Conservation (phyloP, 2,888 invertebrate genomes). For the Graphium colonna region DNA sequence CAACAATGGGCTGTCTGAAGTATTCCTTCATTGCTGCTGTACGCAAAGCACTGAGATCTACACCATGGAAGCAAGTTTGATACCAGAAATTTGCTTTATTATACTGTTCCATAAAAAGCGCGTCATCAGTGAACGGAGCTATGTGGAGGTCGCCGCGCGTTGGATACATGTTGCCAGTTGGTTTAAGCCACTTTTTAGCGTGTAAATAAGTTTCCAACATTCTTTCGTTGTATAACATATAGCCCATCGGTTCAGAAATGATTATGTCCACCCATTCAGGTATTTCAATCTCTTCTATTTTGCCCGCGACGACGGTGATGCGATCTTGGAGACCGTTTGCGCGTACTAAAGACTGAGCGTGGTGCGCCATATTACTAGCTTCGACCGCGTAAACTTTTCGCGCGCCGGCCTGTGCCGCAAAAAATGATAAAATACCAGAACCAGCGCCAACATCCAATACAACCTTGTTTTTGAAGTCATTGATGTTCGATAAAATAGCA, state of each 20-base stretch:
- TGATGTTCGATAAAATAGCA: conserved; percentile 95
- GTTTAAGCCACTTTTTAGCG: conserved; percentile 98
- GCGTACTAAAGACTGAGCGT: conserved; percentile 93
- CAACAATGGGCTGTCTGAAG: conserved; percentile 98
- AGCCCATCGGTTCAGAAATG: conserved; percentile 99
- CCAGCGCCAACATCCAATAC: conserved; percentile 99
- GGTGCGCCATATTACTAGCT: conserved; percentile 98
- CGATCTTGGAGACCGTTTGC: conserved; percentile 93
- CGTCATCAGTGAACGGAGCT: conserved; percentile 98
- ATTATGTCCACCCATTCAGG: conserved; percentile 98
- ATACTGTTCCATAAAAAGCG: conserved; percentile 95
- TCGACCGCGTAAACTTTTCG: conserved; percentile 99
- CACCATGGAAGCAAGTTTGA: conserved; percentile 98
- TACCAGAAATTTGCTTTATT: conserved; percentile 99
- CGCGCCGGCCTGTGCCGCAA: conserved; percentile 98
- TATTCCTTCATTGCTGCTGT: conserved; percentile 98
- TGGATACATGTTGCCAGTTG: conserved; percentile 97
- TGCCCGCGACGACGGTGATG: conserved; percentile 96
- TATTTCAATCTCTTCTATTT: conserved; percentile 98
- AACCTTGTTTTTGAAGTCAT: conserved; percentile 95
- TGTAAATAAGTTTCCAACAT: conserved; percentile 99
- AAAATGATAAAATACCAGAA: conserved; percentile 98
- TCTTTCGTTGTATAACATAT: conserved; percentile 99
- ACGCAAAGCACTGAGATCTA: conserved; percentile 95
- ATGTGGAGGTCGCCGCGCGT: conserved; percentile 97